These are phyloP conservation scores for Cordilura impudica DNA, from an alignment of 2,888 invertebrate genomes.

Conservation along the genomic window DNA sequence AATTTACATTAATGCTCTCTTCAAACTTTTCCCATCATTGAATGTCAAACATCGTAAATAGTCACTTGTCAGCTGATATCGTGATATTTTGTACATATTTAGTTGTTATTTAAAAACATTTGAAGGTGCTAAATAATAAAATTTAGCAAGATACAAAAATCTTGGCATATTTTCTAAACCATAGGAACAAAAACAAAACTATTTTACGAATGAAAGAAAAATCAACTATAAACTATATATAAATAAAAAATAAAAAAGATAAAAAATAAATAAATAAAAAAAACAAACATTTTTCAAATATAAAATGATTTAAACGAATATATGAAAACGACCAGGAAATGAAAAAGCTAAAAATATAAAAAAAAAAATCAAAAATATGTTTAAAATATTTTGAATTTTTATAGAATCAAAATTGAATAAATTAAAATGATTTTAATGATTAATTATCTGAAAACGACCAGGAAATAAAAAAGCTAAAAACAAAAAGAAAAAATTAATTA, in stretches of 20 bases:
- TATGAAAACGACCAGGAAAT: background rate
- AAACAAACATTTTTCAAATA: background rate
- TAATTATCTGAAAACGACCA: no score
- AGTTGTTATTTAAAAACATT: background rate
- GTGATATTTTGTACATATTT: background rate
- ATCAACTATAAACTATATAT: background rate
- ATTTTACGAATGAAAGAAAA: no score
- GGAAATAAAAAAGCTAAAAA: no score
- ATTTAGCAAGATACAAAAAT: slow-evolving; percentile 10
- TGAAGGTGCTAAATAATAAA: slow-evolving; percentile 25
- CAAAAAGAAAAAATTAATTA: no score
- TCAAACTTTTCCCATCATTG: no score
- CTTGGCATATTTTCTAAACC: background rate
- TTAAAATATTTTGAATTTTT: no score
- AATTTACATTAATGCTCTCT: no score
- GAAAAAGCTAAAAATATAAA: background rate
- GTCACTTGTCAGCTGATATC: no score
- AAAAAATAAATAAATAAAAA: background rate
- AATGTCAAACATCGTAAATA: no score
- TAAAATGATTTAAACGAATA: background rate
- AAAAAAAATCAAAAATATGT: no score
- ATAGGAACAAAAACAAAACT: background rate
- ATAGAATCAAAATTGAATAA: no score
- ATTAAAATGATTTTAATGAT: no score
- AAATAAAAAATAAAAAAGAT: background rate